phyloP scores from a whole-genome alignment of 1,140 invertebrate species.

The Pseudomyrmex flavicornis region DNA sequence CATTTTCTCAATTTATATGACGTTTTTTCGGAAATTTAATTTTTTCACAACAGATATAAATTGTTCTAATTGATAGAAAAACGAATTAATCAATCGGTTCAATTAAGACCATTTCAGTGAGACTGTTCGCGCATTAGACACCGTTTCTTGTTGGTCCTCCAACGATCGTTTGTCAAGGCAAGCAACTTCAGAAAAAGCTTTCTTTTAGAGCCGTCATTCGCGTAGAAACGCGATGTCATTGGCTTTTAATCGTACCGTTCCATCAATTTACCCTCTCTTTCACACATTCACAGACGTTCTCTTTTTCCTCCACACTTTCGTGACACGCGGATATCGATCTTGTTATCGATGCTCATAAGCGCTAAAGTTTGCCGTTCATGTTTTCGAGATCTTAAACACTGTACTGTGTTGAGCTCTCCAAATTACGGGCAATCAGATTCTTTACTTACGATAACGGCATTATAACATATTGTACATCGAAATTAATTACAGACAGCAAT shows the following conservation, averaged over 20 bases:
- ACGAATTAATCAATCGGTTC: conserved; percentile 48
- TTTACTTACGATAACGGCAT: too few relatives aligned
- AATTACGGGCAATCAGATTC: conserved; percentile 39
- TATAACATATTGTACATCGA: too few relatives aligned
- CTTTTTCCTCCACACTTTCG: conserved; percentile 43
- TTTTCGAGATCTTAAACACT: conserved; percentile 33
- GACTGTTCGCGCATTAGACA: conserved; percentile 35
- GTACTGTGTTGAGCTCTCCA: conserved; percentile 48
- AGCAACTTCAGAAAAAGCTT: conserved; percentile 56
- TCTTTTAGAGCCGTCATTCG: conserved; percentile 61
- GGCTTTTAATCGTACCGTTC: conserved; percentile 60
- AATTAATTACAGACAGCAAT: not conserved
- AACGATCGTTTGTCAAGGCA: conserved; percentile 59
- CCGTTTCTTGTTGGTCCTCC: conserved; percentile 40
- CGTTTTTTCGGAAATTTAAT: too few relatives aligned
- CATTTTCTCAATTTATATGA: too few relatives aligned
- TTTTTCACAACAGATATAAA: not conserved
- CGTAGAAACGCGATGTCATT: conserved; percentile 61
- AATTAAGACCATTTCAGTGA: conserved; percentile 50
- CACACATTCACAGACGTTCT: conserved; percentile 20
- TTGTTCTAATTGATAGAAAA: not conserved
- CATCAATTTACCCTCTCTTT: conserved; percentile 59
- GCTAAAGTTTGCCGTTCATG: conserved; percentile 47
- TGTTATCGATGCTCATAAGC: conserved; percentile 55
- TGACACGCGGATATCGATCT: conserved; percentile 55